Conservation (phyloP, 2,888 invertebrate genomes). For the Ecliptopera silaceata region DNA sequence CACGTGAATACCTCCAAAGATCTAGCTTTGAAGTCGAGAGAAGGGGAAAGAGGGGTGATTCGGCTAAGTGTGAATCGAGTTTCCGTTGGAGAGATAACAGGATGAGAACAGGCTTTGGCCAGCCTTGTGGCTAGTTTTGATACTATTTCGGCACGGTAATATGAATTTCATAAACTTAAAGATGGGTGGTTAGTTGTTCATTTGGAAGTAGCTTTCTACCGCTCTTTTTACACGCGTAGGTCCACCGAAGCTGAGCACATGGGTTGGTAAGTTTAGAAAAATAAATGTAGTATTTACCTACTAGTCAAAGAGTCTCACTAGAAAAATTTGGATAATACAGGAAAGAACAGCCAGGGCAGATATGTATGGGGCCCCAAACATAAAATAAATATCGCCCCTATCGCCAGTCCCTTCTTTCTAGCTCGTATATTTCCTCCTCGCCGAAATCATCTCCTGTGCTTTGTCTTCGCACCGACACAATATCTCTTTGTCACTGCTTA, state of each 20-base stretch:
- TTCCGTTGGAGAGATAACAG: slow-evolving; percentile 24
- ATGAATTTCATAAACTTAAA: slow-evolving; percentile 22
- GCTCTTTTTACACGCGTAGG: too few species aligned
- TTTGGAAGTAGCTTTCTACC: not conserved
- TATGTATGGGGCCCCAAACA: too few species aligned
- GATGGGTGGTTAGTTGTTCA: not conserved
- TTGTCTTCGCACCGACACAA: slow-evolving; percentile 3
- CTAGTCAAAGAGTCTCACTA: too few species aligned
- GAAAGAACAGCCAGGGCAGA: too few species aligned
- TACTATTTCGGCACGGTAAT: slow-evolving; percentile 22
- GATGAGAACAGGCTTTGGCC: slow-evolving; percentile 8
- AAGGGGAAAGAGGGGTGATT: slow-evolving; percentile 21
- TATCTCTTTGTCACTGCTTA: slow-evolving; percentile 5
- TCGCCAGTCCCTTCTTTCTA: too few species aligned
- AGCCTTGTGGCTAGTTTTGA: slow-evolving; percentile 22
- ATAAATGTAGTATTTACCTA: too few species aligned
- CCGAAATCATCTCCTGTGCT: not conserved
- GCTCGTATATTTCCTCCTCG: not conserved
- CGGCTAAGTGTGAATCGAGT: slow-evolving; percentile 28
- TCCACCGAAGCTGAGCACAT: too few species aligned
- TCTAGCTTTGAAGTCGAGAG: slow-evolving; percentile 21
- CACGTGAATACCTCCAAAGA: slow-evolving; percentile 13
- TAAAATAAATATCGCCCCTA: too few species aligned
- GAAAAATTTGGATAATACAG: too few species aligned
- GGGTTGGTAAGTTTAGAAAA: too few species aligned